These are phyloP conservation scores for Sternarchorhynchus goeldii DNA, from an alignment of 2,797 vertebrate genomes.

Conservation along the genomic window DNA sequence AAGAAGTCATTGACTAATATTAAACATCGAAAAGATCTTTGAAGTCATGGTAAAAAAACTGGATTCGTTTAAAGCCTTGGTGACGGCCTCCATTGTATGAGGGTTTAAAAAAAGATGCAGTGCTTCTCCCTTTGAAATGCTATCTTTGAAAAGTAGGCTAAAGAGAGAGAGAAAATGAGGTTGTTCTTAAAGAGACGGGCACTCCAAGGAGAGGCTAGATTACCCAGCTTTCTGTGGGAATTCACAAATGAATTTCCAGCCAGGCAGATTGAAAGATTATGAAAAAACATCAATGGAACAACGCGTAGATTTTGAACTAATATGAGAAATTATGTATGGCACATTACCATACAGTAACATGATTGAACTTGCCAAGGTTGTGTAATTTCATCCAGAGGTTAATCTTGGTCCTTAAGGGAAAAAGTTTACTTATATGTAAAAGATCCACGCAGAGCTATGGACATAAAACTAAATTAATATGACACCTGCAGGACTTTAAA, in stretches of 20 bases:
- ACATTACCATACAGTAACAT: slow-evolving; percentile 48
- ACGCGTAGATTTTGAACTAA: slow-evolving; percentile 54
- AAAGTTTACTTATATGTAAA: slow-evolving; percentile 48
- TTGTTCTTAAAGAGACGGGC: slow-evolving; percentile 62
- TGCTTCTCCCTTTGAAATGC: slow-evolving; percentile 56
- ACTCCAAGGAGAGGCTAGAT: slow-evolving; percentile 66
- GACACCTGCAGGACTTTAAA: slow-evolving; percentile 26
- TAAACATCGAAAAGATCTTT: slow-evolving; percentile 55
- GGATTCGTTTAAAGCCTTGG: slow-evolving; percentile 54
- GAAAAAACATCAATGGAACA: slow-evolving; percentile 54
- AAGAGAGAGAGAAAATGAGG: slow-evolving; percentile 69
- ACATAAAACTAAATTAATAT: slow-evolving; percentile 45
- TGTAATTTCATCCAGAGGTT: slow-evolving; percentile 48
- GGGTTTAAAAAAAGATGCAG: slow-evolving; percentile 56
- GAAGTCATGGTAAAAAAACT: slow-evolving; percentile 47
- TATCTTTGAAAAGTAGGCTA: slow-evolving; percentile 70
- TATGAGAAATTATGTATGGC: slow-evolving; percentile 48
- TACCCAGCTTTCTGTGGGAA: slow-evolving; percentile 63
- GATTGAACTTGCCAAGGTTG: slow-evolving; percentile 42
- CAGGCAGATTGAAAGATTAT: slow-evolving; percentile 54
- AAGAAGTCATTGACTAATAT: slow-evolving; percentile 56
- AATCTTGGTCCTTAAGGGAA: slow-evolving; percentile 42
- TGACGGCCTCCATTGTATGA: slow-evolving; percentile 54
- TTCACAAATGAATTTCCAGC: slow-evolving; percentile 61
- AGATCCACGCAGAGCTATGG: slow-evolving; percentile 33